Percentiles rank a stretch among this genome's conserved stretches.
These are phyloP conservation scores for Pollimyrus isidori DNA, from an alignment of 2,113 vertebrate species.

Conservation along the genomic window DNA sequence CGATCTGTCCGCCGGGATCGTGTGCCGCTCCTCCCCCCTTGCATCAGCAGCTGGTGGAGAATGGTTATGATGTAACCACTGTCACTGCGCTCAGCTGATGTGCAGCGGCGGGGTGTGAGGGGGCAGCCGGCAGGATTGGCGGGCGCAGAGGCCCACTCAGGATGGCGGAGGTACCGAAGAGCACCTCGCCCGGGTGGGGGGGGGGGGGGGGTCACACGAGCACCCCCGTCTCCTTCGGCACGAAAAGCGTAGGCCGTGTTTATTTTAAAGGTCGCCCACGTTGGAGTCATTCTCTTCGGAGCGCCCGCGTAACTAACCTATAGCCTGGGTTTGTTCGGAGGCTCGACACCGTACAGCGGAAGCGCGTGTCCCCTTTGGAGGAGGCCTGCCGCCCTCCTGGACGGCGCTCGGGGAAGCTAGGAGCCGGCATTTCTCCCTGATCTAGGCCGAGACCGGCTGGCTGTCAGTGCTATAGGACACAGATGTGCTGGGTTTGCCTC, in stretches of 20 bases:
- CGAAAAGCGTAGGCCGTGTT: background rate
- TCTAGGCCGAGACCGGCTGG: background rate
- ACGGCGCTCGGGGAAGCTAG: background rate
- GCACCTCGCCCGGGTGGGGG: background rate
- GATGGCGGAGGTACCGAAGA: background rate
- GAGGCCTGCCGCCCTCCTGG: background rate
- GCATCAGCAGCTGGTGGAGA: background rate
- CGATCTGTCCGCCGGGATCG: background rate
- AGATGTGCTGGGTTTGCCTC: background rate
- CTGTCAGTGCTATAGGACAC: background rate
- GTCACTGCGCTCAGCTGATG: background rate
- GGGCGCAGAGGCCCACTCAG: background rate
- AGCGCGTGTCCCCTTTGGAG: background rate
- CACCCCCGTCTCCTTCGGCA: background rate
- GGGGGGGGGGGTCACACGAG: background rate
- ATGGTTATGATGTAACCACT: slow-evolving; percentile 11
- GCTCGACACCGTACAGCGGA: background rate
- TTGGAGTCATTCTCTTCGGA: background rate
- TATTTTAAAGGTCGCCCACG: background rate
- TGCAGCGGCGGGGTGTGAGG: background rate
- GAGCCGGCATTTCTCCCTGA: background rate
- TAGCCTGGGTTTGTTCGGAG: background rate
- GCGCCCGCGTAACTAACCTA: background rate
- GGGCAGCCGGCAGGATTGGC: background rate
- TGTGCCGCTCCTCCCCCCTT: background rate